These are phyloP conservation scores for Atherix ibis DNA, from an alignment of 2,888 invertebrate species.

Conservation along the genomic window DNA sequence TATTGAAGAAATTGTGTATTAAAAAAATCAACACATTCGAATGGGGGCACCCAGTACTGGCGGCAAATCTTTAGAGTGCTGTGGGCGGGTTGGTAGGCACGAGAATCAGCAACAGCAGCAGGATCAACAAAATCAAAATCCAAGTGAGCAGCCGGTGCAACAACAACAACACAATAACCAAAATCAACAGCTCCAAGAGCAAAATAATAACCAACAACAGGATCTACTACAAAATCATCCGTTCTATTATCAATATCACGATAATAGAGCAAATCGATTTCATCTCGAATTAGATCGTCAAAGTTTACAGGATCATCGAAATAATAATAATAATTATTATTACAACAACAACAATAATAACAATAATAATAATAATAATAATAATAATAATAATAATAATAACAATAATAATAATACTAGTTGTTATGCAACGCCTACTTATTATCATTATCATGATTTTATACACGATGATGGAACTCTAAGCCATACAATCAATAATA, in stretches of 20 bases:
- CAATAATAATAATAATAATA: no score
- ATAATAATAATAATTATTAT: neutral
- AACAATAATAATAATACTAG: neutral
- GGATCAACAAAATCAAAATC: neutral
- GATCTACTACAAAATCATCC: neutral
- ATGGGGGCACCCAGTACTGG: neutral
- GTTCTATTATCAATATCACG: no score
- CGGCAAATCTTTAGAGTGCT: neutral
- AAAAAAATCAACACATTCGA: neutral
- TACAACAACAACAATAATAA: neutral
- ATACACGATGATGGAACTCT: no score
- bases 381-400: neutral
- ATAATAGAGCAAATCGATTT: no score
- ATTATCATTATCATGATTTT: no score
- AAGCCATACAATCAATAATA: neutral
- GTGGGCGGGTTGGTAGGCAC: neutral
- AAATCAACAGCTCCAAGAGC: neutral
- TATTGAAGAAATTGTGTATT: no score
- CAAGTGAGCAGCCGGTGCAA: neutral
- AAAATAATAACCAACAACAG: neutral
- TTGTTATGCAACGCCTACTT: no score
- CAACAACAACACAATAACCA: neutral
- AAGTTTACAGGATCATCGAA: no score
- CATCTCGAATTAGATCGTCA: neutral
- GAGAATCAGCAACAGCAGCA: neutral